These are phyloP conservation scores for Villa cingulata DNA, from an alignment of 2,888 invertebrate species.

Conservation along the genomic window DNA sequence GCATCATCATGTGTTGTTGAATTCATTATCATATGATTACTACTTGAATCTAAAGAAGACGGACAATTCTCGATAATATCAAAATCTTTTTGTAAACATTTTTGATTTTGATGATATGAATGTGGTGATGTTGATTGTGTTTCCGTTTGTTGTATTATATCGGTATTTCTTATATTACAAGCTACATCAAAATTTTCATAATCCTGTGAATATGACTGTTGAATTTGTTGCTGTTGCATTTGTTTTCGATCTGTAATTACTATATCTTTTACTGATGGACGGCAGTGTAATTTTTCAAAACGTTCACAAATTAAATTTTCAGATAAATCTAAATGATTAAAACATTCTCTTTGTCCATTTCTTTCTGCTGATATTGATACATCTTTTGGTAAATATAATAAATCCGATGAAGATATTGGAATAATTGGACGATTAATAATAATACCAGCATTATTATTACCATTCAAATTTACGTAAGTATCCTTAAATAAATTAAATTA, in stretches of 20 bases:
- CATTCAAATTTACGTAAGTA: background rate
- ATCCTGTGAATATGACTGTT: no score
- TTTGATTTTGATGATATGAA: background rate
- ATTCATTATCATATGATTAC: background rate
- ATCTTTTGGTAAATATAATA: background rate
- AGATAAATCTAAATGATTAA: background rate
- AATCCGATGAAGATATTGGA: background rate
- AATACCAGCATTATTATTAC: background rate
- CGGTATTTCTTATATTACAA: background rate
- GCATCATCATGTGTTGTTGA: background rate
- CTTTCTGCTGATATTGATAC: background rate
- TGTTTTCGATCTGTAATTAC: background rate
- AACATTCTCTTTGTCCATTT: background rate
- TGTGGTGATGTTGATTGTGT: background rate
- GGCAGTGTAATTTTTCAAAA: background rate
- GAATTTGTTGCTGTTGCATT: background rate
- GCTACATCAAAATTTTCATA: background rate
- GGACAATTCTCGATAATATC: background rate
- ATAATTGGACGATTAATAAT: no score
- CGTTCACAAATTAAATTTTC: background rate
- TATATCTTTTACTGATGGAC: background rate
- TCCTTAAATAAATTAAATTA: background rate
- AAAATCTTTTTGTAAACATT: background rate
- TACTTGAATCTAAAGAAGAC: background rate
- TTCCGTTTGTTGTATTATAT: background rate